Evolutionary conservation across 1,140 invertebrate species (phyloP), one percentile per base, ranked within the genome.

Genomic region (Drosophila nigrodunni): DNA sequence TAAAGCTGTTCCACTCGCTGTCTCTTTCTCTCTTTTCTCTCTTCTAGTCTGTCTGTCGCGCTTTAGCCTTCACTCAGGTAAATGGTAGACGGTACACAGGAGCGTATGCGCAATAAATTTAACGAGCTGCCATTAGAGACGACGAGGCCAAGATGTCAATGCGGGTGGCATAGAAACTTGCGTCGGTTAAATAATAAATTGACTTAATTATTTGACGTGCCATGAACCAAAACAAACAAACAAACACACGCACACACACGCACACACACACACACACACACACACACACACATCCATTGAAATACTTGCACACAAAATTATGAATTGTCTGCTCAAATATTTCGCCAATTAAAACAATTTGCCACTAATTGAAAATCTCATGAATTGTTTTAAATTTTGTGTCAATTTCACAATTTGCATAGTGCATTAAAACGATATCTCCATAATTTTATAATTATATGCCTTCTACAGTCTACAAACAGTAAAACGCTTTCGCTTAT

Each of bases 71-170:
- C 8, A 15, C 49, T 55, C 37, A 55, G 62, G 50, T 65, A 41
- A 54, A 54, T 41, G 15, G 13, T 15, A 55, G 54, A n/a, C 39
- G 55, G 68, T 73, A 88, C 77, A 88, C 80, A 80, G 81, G 60
- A 83, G 83, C 83, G 83, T 88, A 87, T 87, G 87, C 83, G 83
- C 83, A 87, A 87, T 87, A 87, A 88, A 87, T 87, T 87, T 87
- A 80, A 87, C 83, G 83, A 87, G 73, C 83, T 76, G 85, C 83
- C 83, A 88, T 87, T 87, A 88, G 77, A 88, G 78, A 61, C 64
- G 50, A 79, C 78, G 73, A 78, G 68, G 82, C 79, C 79, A 65
- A 75, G 66, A 78, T 74, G 74, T 71, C 55, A 60, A 60, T 62
- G 58, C 25, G 43, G 41, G 39, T 49, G 47, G 61, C 61, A 72